Base-by-base conservation (phyloP, 2,113 vertebrate genomes). In the Rhinolophus sinicus region DNA sequence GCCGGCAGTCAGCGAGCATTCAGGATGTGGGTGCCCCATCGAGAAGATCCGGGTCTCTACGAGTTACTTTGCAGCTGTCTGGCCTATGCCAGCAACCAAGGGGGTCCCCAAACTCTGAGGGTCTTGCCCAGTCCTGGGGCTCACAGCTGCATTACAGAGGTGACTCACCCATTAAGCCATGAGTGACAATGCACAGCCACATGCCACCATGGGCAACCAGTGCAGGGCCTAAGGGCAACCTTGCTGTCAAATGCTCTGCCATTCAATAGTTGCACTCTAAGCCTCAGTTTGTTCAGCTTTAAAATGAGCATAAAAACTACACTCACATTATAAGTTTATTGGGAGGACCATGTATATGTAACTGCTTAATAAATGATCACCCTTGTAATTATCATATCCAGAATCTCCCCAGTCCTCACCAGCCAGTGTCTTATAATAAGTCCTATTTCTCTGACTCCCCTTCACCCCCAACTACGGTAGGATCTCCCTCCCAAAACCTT, bases 111-210 rank as follows among this genome's bases (percentile, higher is more conserved):
- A 13, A 47, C 40, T 22, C 82, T n/a, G 13, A 87, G 47, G 18
- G 44, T 21, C 10, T 4, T 44, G 38, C 50, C 85, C 13, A 40
- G 64, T 8, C 30, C 81, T 22, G 16, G 62, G 82, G 18, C 35
- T 80, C 54, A 30, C 30, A 64, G 82, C n/a, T 64, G 24, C 64
- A 44, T 28, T 16, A 72, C 28, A 9, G 44, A 44, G 69, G 6
- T 3, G 3, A 64, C 8, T 8, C 18, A 50, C 26, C 26, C 47
- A 8, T 0, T 40, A n/a, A 47, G 10, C 67, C 60, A 47, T 3
- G 1, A 2, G 18, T 26, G 28, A 65, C 33, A 8, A 6, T 2
- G 3, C 38, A 38, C 1, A 6, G 54, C 30, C 56, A 14, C 1
- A 0, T n/a, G 75, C 75, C 58, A 56, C 65, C 38, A n/a, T 4